Conservation (phyloP, 2,888 invertebrate genomes). For the Microplitis deprimator region DNA sequence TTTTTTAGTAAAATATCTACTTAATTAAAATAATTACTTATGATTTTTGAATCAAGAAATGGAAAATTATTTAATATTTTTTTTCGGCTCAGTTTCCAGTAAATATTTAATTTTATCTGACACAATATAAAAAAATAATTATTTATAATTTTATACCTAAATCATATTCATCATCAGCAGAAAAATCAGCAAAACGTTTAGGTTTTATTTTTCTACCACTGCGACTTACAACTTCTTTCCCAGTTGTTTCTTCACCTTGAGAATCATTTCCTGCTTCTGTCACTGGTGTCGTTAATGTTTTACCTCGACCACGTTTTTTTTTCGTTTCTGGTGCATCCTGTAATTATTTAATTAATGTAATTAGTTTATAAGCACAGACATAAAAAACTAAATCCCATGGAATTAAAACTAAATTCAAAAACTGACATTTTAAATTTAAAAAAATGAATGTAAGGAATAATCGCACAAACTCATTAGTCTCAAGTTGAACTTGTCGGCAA, state of each 20-base stretch:
- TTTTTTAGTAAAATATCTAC: too few species aligned
- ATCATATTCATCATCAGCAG: constrained; percentile 65
- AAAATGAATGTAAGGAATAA: constrained; percentile 70
- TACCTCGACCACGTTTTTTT: constrained; percentile 54
- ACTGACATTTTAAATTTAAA: not conserved
- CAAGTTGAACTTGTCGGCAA: constrained; percentile 72
- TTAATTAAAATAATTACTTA: too few species aligned
- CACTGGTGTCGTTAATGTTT: constrained; percentile 51
- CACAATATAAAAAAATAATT: too few species aligned
- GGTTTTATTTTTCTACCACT: constrained; percentile 84
- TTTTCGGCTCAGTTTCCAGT: too few species aligned
- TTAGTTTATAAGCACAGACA: too few species aligned
- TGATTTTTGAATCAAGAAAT: too few species aligned
- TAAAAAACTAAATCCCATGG: not conserved
- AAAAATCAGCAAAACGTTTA: constrained; percentile 72
- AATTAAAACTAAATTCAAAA: not conserved
- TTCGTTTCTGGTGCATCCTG: constrained; percentile 56
- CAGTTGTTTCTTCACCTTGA: constrained; percentile 72
- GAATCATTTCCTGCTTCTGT: constrained; percentile 59
- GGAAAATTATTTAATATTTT: too few species aligned
- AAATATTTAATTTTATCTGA: too few species aligned
- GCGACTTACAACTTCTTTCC: constrained; percentile 78
- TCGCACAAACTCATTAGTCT: constrained; percentile 73
- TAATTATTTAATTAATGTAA: constrained; percentile 23
- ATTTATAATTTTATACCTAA: constrained; percentile 41